Evolutionary conservation across 2,113 vertebrate species (phyloP).

Genomic region (Numenius arquata): DNA sequence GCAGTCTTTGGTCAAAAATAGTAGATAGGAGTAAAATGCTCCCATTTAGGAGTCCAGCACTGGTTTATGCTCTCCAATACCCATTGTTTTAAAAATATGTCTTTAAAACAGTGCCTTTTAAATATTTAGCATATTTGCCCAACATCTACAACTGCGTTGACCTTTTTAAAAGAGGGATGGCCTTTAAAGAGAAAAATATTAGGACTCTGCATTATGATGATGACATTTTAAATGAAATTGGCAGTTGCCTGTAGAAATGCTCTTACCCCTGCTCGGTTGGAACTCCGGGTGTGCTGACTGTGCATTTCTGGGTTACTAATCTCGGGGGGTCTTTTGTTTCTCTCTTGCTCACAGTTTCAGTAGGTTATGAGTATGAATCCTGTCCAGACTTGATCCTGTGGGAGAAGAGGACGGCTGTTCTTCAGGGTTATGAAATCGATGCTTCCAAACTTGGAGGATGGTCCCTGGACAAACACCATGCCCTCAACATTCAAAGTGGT

Average conservation of each 20-base stretch:
- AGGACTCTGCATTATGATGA: neutral
- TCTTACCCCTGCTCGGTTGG: neutral
- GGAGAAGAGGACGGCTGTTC: conserved; percentile 94
- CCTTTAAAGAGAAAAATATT: neutral
- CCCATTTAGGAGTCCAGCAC: neutral
- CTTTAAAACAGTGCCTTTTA: neutral
- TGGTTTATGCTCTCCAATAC: neutral
- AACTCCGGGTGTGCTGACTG: neutral
- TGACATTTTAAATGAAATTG: neutral
- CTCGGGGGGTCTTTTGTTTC: neutral
- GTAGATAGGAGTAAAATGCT: neutral
- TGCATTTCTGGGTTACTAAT: neutral
- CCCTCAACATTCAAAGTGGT: conserved; percentile 97
- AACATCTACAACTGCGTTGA: neutral
- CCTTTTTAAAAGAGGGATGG: conserved; percentile 2
- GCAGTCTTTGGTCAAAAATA: neutral
- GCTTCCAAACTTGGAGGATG: conserved; percentile 96
- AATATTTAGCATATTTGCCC: neutral
- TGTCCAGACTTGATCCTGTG: conserved; percentile 96
- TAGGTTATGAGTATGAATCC: conserved; percentile 97
- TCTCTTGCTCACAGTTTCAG: conserved; percentile 80
- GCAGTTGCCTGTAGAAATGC: neutral
- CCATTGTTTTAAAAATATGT: neutral
- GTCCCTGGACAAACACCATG: conserved; percentile 93
- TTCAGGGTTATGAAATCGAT: conserved; percentile 93